phyloP scores from a whole-genome alignment of 92 coral and sea anemone genomes.

The Bergia puertoricense region DNA sequence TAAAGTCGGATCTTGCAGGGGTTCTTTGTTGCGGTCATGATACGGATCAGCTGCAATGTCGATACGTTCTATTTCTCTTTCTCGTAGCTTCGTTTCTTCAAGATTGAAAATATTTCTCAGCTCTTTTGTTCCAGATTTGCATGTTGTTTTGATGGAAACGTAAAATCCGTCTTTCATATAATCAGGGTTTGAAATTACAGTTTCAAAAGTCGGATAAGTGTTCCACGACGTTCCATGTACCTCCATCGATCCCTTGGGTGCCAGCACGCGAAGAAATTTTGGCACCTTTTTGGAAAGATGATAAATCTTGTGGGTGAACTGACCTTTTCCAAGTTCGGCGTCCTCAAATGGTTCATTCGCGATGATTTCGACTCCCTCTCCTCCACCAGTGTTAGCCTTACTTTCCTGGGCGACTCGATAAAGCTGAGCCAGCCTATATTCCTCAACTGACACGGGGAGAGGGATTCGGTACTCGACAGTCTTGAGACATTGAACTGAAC shows the following conservation, averaged over 20 bases:
- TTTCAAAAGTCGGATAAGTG: constrained; percentile 84
- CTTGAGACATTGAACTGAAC: neutral
- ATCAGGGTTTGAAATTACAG: constrained; percentile 68
- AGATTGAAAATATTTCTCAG: constrained; percentile 68
- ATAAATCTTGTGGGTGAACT: constrained; percentile 82
- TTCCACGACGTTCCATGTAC: constrained; percentile 93
- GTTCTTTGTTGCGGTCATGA: constrained; percentile 44
- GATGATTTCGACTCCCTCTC: constrained; percentile 90
- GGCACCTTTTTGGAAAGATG: constrained; percentile 80
- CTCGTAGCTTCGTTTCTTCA: constrained; percentile 23
- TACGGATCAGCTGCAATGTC: constrained; percentile 57
- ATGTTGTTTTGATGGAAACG: constrained; percentile 75
- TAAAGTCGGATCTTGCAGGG: constrained; percentile 72
- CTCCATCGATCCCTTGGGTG: constrained; percentile 88
- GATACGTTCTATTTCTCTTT: constrained; percentile 60
- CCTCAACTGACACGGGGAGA: constrained; percentile 84
- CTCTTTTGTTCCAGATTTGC: constrained; percentile 61
- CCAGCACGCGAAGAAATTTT: constrained; percentile 58
- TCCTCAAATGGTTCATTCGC: constrained; percentile 57
- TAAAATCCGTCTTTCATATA: constrained; percentile 78
- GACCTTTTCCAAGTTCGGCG: constrained; percentile 43
- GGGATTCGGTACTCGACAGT: constrained; percentile 73
- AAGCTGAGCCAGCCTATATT: constrained; percentile 85
- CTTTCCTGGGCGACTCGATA: constrained; percentile 94
- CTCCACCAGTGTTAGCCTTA: constrained; percentile 95